These are phyloP conservation scores for Halichondria panicea DNA, from an alignment of 37 sponge, comb jelly and placozoan genomes.

Conservation along the genomic window DNA sequence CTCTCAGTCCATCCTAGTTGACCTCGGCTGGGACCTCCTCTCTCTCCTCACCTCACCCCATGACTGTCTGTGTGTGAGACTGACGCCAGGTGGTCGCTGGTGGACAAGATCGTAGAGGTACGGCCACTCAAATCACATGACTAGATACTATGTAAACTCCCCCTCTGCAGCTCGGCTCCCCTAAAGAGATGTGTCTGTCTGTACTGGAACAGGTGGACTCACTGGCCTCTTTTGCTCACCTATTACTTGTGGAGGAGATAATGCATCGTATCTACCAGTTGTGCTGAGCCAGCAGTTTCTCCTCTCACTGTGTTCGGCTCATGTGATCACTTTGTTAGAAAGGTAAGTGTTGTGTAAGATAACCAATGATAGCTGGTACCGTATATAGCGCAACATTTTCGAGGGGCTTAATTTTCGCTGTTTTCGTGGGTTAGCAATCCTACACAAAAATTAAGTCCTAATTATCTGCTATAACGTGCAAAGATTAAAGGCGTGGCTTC, in stretches of 20 bases:
- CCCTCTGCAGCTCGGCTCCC: constrained; percentile 50
- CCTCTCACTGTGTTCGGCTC: constrained; percentile 10
- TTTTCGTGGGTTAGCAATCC: too few species aligned
- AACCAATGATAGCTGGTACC: background rate
- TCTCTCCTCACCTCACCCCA: constrained; percentile 32
- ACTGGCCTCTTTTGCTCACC: background rate
- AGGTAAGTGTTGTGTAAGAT: constrained; percentile 14
- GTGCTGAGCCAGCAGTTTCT: constrained; percentile 12
- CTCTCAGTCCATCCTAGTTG: constrained; percentile 10
- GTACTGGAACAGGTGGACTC: constrained; percentile 63
- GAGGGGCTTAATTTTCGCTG: too few species aligned
- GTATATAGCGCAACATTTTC: too few species aligned
- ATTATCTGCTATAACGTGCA: too few species aligned
- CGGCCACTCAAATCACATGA: too few species aligned
- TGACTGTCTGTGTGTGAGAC: too few species aligned
- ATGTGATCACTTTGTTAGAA: constrained; percentile 16
- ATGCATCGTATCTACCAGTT: constrained; percentile 27
- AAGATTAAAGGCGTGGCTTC: too few species aligned
- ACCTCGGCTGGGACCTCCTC: constrained; percentile 56
- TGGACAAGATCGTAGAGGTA: constrained; percentile 13
- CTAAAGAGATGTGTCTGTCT: constrained; percentile 73
- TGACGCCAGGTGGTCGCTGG: constrained; percentile 39
- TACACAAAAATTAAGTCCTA: too few species aligned
- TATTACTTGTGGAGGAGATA: constrained; percentile 19
- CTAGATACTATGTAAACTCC: background rate